Evolutionary conservation across 2,888 invertebrate species (phyloP), one percentile per base, ranked within the genome.

Genomic region (Philereme transversata): DNA sequence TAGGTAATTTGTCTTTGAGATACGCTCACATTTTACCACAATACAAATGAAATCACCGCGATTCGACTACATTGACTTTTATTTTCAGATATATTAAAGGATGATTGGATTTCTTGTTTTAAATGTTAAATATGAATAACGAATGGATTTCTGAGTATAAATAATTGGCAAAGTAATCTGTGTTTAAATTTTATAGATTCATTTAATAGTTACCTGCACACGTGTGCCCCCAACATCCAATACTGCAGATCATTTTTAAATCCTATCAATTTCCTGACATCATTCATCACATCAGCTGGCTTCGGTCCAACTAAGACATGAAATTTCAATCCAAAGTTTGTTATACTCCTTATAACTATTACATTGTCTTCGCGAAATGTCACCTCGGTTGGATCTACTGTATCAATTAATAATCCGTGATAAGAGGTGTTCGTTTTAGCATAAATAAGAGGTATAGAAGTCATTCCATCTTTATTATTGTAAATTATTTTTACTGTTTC

Each of bases 371-470:
- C 86, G 6, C 89, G 76, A 33, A 95, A 78, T 5, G 84, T 81
- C 0, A 94, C 81, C 76, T 95, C 94, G 33, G 94, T 87, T 0
- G 94, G 94, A 4, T 93, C 90, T 22, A 81, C 78, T 9, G 93
- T 86, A 40, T 93, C 92, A 7, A 95, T 80, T 9, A 93, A 70
- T 7, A 94, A 72, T 0, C 94, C 95, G 71, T 95, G 94, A 69
- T 93, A 94, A 0, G 85, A 82, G 0, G 87, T 90, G 57, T 93
- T 90, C 0, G 79, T 72, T 73, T 93, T 88, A 0, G 93, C 93
- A 81, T 91, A 93, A 73, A 94, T 92, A 43, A 93, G 75, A 0
- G 94, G 94, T 43, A 92, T 69, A 0, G 89, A 84, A 68, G 79
- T 87, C n/a, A 88, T 79, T 48, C 91, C 92, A 3, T 78, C 77